phyloP scores from a whole-genome alignment of 2,113 vertebrate genomes.

The Athene noctua region DNA sequence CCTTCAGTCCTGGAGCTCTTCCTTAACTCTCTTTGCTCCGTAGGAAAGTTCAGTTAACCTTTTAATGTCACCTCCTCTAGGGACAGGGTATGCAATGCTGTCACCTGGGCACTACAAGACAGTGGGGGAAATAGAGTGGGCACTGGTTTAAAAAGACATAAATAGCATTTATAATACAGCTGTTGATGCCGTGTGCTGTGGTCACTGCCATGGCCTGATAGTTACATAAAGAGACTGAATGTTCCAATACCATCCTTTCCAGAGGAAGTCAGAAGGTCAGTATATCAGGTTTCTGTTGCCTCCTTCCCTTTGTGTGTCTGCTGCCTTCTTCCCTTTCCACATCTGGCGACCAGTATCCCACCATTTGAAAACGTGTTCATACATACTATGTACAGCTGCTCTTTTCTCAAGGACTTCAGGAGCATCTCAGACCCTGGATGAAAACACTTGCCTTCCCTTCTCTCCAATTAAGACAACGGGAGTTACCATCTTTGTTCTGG shows the following conservation, averaged over 20 bases:
- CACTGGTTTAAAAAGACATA: background rate
- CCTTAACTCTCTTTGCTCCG: background rate
- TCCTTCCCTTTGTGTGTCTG: background rate
- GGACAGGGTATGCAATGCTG: background rate
- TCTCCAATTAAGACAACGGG: background rate
- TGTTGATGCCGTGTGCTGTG: background rate
- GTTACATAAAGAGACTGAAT: background rate
- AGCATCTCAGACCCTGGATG: background rate
- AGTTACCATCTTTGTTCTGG: background rate
- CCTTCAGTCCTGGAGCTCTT: background rate
- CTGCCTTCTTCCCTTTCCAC: background rate
- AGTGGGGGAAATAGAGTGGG: accelerated
- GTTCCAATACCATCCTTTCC: background rate
- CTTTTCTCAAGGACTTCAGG: background rate
- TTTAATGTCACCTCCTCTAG: background rate
- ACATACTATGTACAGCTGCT: accelerated
- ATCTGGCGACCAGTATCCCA: background rate
- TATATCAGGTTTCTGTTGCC: background rate
- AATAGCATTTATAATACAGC: background rate
- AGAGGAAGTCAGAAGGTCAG: background rate
- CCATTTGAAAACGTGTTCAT: background rate
- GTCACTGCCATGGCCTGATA: accelerated
- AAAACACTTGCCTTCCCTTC: background rate
- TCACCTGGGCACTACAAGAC: background rate
- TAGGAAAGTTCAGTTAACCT: background rate